Evolutionary conservation across 2,797 vertebrate genomes (phyloP).

Genomic region (Philypnodon macrostomus): DNA sequence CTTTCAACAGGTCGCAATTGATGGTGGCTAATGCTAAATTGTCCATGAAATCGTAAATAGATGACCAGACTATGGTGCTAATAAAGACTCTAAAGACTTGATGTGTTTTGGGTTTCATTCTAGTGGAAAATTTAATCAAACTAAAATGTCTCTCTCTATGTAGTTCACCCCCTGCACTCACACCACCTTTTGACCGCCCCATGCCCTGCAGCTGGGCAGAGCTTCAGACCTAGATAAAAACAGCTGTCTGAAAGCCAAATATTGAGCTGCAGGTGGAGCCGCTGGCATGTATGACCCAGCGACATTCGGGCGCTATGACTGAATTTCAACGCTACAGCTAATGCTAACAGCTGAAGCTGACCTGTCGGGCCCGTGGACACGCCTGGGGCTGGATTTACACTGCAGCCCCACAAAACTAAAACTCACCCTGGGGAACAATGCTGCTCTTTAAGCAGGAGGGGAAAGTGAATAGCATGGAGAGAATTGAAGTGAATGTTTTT

Average conservation of each 20-base stretch:
- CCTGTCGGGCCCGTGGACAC: constrained; percentile 36
- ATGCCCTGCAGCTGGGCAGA: neutral
- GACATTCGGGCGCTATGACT: constrained; percentile 37
- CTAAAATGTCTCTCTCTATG: too few species aligned
- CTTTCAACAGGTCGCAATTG: too few species aligned
- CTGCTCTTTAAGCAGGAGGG: constrained; percentile 55
- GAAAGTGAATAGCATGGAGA: constrained; percentile 28
- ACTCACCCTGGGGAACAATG: constrained; percentile 54
- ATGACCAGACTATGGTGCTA: too few species aligned
- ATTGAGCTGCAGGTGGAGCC: constrained; percentile 13
- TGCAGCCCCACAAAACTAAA: constrained; percentile 32
- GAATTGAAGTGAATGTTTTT: neutral
- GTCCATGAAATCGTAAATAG: too few species aligned
- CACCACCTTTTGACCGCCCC: neutral
- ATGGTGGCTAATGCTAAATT: too few species aligned
- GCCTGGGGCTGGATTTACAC: constrained; percentile 56
- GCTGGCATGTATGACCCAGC: constrained; percentile 13
- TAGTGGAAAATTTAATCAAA: too few species aligned
- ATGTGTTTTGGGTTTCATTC: too few species aligned
- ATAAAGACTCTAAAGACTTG: too few species aligned
- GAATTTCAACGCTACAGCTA: constrained; percentile 37
- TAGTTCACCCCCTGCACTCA: neutral
- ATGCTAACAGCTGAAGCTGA: constrained; percentile 22
- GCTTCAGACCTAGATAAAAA: neutral
- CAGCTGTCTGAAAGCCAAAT: constrained; percentile 21